Evolutionary conservation across 2,797 vertebrate genomes (phyloP).

Genomic region (Anguilla anguilla): DNA sequence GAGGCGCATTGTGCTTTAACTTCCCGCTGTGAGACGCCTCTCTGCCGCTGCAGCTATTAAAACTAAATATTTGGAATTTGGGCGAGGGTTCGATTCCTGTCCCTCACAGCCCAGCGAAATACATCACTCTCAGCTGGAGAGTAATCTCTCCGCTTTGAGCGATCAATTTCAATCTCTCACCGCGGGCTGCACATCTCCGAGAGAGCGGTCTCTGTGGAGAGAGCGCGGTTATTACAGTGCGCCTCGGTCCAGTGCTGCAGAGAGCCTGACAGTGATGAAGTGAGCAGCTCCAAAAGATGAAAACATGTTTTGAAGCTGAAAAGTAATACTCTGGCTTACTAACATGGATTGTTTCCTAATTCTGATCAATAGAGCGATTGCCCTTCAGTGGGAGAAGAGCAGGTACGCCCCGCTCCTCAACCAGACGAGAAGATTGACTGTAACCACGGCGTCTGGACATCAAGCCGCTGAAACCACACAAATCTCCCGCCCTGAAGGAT

Average conservation of each 20-base stretch:
- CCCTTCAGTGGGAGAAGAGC: background rate
- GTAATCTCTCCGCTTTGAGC: conserved; percentile 32
- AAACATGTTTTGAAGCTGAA: conserved; percentile 28
- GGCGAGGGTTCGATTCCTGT: conserved; percentile 9
- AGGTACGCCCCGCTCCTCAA: too few relatives aligned
- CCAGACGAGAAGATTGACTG: too few relatives aligned
- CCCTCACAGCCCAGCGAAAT: background rate
- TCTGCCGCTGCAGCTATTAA: conserved; percentile 21
- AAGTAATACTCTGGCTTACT: conserved; percentile 17
- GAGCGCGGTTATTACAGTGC: conserved; percentile 6
- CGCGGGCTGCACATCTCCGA: background rate
- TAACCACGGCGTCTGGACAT: too few relatives aligned
- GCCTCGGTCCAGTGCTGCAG: background rate
- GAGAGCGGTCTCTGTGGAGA: conserved; percentile 16
- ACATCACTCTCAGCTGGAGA: conserved; percentile 21
- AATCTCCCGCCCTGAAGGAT: too few relatives aligned
- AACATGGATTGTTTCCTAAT: conserved; percentile 17
- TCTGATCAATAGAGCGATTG: conserved; percentile 32
- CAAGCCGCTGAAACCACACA: too few relatives aligned
- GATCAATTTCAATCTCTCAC: conserved; percentile 45
- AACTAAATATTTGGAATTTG: conserved; percentile 19
- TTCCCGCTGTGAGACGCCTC: conserved; percentile 14
- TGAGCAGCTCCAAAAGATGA: conserved; percentile 5
- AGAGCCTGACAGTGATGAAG: conserved; percentile 16
- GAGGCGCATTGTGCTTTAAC: background rate